Conservation (phyloP, 2,113 vertebrate species). For the Polyodon spathula region DNA sequence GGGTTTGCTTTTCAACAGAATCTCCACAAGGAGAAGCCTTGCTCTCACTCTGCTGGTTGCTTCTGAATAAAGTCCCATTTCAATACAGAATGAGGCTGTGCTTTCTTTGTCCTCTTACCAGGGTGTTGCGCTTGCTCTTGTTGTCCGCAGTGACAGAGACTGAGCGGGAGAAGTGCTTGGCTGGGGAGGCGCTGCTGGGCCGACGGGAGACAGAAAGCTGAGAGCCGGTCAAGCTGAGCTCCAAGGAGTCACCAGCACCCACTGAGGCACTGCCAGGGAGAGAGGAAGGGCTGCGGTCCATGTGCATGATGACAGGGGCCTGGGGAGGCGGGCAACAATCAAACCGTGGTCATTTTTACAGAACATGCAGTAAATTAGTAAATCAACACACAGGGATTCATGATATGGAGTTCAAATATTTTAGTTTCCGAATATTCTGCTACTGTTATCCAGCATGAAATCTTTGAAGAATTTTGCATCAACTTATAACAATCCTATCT, state of each 20-base stretch:
- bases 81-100: too few relatives aligned
- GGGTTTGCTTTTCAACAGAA: too few relatives aligned
- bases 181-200: slow-evolving; percentile 59
- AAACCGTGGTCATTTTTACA: too few relatives aligned
- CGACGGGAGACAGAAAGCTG: slow-evolving; percentile 57
- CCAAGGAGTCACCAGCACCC: slow-evolving; percentile 31
- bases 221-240: slow-evolving; percentile 70
- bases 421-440: too few relatives aligned
- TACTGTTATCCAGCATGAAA: too few relatives aligned
- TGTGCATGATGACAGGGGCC: slow-evolving; percentile 58
- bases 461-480: too few relatives aligned
- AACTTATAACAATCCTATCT: too few relatives aligned
- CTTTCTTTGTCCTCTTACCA: slow-evolving; percentile 51
- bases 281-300: slow-evolving; percentile 54
- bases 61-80: too few relatives aligned
- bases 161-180: slow-evolving; percentile 65
- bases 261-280: slow-evolving; percentile 24
- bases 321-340: not conserved
- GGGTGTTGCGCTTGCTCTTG: slow-evolving; percentile 58
- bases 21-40: too few relatives aligned
- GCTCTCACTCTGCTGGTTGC: too few relatives aligned
- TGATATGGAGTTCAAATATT: not conserved
- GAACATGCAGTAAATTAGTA: too few relatives aligned
- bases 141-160: slow-evolving; percentile 58
- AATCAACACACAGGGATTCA: too few relatives aligned